Percentiles rank a stretch among this genome's conserved stretches.
phyloP scores from a whole-genome alignment of 2,797 vertebrate genomes.

The Intellagama lesueurii region DNA sequence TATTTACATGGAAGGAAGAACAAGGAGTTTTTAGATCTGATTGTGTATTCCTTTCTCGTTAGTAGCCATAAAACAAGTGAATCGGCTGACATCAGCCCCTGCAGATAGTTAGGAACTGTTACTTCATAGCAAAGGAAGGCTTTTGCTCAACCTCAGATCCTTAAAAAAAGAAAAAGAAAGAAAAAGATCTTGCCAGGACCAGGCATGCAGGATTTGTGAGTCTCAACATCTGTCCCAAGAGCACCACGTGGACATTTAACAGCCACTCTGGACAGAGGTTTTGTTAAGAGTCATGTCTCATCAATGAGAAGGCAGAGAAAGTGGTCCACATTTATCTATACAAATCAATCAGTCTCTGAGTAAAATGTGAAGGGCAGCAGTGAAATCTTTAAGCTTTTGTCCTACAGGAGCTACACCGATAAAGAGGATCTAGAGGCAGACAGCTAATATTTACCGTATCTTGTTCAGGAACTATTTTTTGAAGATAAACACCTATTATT shows the following conservation, averaged over 20 bases:
- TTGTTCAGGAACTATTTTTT: neutral
- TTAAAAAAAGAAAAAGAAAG: no score
- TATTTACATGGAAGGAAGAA: neutral
- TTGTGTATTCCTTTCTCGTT: neutral
- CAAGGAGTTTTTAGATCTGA: neutral
- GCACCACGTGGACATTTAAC: neutral
- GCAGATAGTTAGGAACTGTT: neutral
- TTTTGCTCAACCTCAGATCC: neutral
- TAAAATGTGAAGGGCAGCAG: neutral
- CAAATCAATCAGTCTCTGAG: neutral
- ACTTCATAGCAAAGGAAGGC: neutral
- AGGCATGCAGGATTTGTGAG: neutral
- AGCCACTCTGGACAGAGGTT: neutral
- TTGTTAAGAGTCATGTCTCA: neutral
- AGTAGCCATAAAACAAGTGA: neutral
- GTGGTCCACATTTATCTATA: neutral
- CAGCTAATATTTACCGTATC: neutral
- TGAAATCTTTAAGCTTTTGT: neutral
- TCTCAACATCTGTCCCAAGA: neutral
- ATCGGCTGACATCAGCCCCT: neutral
- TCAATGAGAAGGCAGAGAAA: neutral
- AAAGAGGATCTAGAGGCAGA: neutral
- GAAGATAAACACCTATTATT: neutral
- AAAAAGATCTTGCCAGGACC: neutral
- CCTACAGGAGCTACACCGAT: neutral